phyloP scores from a whole-genome alignment of 2,888 invertebrate genomes.

The Hydrotaea cyrtoneurina region DNA sequence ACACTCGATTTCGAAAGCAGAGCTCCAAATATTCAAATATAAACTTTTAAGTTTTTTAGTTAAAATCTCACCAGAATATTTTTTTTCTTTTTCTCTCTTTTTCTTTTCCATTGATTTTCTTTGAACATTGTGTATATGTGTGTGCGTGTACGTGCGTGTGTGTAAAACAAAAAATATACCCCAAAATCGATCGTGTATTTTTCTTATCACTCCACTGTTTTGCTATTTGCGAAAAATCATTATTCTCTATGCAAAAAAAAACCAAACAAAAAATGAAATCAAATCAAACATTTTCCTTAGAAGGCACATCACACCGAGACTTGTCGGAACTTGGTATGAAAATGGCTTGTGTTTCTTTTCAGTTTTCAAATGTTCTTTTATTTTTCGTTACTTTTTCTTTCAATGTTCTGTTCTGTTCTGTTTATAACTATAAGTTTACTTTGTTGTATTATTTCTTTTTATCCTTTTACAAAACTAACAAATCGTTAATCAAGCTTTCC shows the following conservation, averaged over 20 bases:
- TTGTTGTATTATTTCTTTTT: constrained; percentile 41
- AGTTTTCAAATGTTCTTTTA: constrained; percentile 36
- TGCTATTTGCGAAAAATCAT: neutral
- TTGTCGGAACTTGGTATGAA: constrained; percentile 81
- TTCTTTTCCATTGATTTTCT: constrained; percentile 40
- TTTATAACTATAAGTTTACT: constrained; percentile 7
- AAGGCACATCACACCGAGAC: constrained; percentile 81
- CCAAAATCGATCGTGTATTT: constrained; percentile 5
- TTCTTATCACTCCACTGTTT: neutral
- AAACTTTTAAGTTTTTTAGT: constrained; percentile 54
- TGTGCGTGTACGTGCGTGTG: constrained; percentile 11
- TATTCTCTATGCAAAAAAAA: neutral
- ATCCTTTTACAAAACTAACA: constrained; percentile 45
- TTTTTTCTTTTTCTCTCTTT: constrained; percentile 44
- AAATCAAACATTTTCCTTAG: constrained; percentile 70
- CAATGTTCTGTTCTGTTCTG: constrained; percentile 16
- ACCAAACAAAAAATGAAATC: constrained; percentile 41
- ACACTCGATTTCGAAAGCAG: constrained; percentile 22
- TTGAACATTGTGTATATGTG: neutral
- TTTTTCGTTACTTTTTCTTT: constrained; percentile 46
- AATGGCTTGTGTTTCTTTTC: constrained; percentile 60
- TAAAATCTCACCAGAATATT: constrained; percentile 56
- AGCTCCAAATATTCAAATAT: constrained; percentile 12
- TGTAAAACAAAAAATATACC: neutral
- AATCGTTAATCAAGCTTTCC: constrained; percentile 42